phyloP scores from a whole-genome alignment of 1,140 invertebrate genomes.

The Drosophila sturtevanti region DNA sequence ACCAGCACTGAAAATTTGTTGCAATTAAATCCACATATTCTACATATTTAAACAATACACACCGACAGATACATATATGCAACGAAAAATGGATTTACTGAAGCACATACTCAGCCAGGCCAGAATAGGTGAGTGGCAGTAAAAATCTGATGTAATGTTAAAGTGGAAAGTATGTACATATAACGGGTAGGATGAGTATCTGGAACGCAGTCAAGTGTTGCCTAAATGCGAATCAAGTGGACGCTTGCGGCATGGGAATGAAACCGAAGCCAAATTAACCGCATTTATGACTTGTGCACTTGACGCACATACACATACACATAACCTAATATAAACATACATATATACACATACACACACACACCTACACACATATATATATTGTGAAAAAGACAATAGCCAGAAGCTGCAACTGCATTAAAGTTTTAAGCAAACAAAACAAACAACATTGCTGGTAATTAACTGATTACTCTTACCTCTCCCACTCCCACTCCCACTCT shows the following conservation, averaged over 20 bases:
- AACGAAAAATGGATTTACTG: constrained; percentile 5
- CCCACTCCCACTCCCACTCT: neutral
- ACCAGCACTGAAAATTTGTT: neutral
- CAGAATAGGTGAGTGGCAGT: neutral
- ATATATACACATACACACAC: constrained; percentile 6
- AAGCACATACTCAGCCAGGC: constrained; percentile 3
- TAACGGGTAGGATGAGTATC: constrained; percentile 1
- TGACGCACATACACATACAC: constrained; percentile 28
- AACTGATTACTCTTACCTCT: constrained; percentile 31
- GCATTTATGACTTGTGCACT: constrained; percentile 66
- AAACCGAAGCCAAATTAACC: constrained; percentile 67
- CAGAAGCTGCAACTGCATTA: constrained; percentile 43
- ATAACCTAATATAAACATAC: constrained; percentile 3
- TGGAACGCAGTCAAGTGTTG: constrained; percentile 47
- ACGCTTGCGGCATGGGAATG: constrained; percentile 29
- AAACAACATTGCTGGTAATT: constrained; percentile 57
- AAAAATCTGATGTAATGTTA: constrained; percentile 13
- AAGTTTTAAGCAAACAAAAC: constrained; percentile 58
- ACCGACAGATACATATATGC: neutral
- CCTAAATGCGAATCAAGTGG: constrained; percentile 42
- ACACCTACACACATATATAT: constrained; percentile 7
- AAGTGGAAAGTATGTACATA: constrained; percentile 25
- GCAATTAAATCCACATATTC: neutral
- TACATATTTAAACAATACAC: neutral
- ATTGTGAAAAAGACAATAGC: constrained; percentile 5